A percentile compares a stretch with the other conserved stretches of the same genome.
phyloP scores from a whole-genome alignment of 64 coral and sea anemone genomes.

The Stichodactyla helianthus region DNA sequence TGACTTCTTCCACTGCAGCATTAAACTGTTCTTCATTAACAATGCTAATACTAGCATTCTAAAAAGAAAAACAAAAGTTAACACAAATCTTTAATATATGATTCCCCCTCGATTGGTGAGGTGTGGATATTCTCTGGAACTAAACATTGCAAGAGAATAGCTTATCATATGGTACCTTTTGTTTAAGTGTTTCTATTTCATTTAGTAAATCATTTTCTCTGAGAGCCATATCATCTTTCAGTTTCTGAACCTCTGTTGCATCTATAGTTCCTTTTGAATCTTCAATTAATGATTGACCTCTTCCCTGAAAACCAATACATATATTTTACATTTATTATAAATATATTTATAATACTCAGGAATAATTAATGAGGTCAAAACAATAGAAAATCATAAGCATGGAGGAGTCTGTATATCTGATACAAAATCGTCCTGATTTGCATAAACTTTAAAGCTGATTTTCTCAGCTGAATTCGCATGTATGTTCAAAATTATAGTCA shows the following conservation, averaged over 20 bases:
- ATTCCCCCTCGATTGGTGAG: neutral
- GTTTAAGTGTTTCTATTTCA: conserved; percentile 37
- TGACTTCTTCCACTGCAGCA: conserved; percentile 69
- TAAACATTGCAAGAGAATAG: neutral
- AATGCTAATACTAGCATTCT: conserved; percentile 62
- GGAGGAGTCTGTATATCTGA: too few species aligned
- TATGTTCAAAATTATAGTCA: too few species aligned
- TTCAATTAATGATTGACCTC: neutral
- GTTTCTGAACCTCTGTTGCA: neutral
- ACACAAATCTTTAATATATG: neutral
- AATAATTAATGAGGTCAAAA: too few species aligned
- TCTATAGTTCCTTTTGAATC: neutral
- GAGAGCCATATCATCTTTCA: conserved; percentile 6
- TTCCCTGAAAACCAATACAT: conserved; percentile 2
- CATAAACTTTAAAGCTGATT: too few species aligned
- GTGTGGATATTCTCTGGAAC: neutral
- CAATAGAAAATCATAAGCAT: too few species aligned
- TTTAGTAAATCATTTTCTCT: conserved; percentile 40
- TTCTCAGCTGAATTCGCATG: too few species aligned
- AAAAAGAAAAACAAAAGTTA: neutral
- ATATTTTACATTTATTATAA: too few species aligned
- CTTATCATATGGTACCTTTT: conserved; percentile 18
- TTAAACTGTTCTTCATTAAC: conserved; percentile 68
- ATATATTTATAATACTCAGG: too few species aligned
- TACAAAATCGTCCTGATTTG: too few species aligned